Evolutionary conservation across 1,140 invertebrate genomes (phyloP).

Genomic region (Anoplophora glabripennis): DNA sequence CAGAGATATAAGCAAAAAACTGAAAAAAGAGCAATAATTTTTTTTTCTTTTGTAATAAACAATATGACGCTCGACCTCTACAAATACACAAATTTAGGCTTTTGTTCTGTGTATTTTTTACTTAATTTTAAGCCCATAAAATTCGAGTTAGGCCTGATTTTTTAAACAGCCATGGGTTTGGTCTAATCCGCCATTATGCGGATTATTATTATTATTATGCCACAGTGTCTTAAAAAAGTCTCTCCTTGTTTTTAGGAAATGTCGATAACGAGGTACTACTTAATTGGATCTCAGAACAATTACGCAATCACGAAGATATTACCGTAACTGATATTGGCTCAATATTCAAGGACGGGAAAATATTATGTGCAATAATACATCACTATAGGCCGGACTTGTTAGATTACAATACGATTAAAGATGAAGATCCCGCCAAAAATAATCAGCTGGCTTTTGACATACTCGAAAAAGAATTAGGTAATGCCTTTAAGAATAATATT

Average conservation of each 20-base stretch:
- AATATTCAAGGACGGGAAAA: slow-evolving; percentile 74
- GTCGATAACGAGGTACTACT: slow-evolving; percentile 72
- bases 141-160: too few species aligned
- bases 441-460: slow-evolving; percentile 82
- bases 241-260: slow-evolving; percentile 38
- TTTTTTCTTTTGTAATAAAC: too few species aligned
- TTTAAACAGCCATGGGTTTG: too few species aligned
- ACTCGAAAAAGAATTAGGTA: slow-evolving; percentile 66
- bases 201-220: too few species aligned
- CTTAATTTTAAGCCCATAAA: too few species aligned
- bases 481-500: not conserved
- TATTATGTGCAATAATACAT: slow-evolving; percentile 79
- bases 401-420: slow-evolving; percentile 66
- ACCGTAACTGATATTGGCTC: slow-evolving; percentile 65
- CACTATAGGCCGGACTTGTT: slow-evolving; percentile 87
- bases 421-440: slow-evolving; percentile 60
- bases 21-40: too few species aligned
- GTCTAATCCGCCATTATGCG: too few species aligned
- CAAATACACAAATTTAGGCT: too few species aligned
- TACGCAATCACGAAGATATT: slow-evolving; percentile 64
- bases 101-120: too few species aligned
- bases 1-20: too few species aligned
- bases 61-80: too few species aligned
- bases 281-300: slow-evolving; percentile 73
- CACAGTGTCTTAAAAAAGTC: too few species aligned